Evolutionary conservation across 2,888 invertebrate genomes (phyloP).

Genomic region (Liposcelis brunnea): DNA sequence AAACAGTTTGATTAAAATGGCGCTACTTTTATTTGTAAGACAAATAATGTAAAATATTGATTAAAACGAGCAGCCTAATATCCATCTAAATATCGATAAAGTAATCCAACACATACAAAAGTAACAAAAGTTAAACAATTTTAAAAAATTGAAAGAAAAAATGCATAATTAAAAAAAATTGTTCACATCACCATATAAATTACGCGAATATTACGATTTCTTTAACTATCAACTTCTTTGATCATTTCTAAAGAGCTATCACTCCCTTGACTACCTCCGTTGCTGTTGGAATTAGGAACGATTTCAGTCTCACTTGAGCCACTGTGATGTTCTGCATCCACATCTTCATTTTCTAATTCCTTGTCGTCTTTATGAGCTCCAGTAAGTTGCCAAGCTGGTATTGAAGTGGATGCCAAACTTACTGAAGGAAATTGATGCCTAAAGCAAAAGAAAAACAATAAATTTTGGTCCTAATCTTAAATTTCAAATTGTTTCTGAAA

Average conservation of each 20-base stretch:
- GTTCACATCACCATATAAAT: not conserved
- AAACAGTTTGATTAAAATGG: too few species aligned
- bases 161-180: not conserved
- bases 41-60: too few species aligned
- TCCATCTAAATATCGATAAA: too few species aligned
- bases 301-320: slow-evolving; percentile 55
- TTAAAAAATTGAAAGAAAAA: too few species aligned
- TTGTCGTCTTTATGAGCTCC: slow-evolving; percentile 18
- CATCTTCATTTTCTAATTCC: slow-evolving; percentile 26
- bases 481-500: too few species aligned
- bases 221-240: slow-evolving; percentile 27
- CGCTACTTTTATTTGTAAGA: too few species aligned
- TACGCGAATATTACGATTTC: too few species aligned
- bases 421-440: slow-evolving; percentile 68
- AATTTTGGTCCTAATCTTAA: too few species aligned
- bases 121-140: too few species aligned
- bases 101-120: too few species aligned
- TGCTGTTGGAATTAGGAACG: slow-evolving; percentile 22
- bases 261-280: slow-evolving; percentile 41
- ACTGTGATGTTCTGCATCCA: slow-evolving; percentile 18
- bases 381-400: slow-evolving; percentile 65
- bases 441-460: too few species aligned
- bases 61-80: too few species aligned
- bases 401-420: slow-evolving; percentile 44
- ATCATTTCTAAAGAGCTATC: slow-evolving; percentile 60